A percentile compares a stretch with the other conserved stretches of the same genome.
phyloP scores from a whole-genome alignment of 2,888 invertebrate species.

The Pyrrhia umbra region DNA sequence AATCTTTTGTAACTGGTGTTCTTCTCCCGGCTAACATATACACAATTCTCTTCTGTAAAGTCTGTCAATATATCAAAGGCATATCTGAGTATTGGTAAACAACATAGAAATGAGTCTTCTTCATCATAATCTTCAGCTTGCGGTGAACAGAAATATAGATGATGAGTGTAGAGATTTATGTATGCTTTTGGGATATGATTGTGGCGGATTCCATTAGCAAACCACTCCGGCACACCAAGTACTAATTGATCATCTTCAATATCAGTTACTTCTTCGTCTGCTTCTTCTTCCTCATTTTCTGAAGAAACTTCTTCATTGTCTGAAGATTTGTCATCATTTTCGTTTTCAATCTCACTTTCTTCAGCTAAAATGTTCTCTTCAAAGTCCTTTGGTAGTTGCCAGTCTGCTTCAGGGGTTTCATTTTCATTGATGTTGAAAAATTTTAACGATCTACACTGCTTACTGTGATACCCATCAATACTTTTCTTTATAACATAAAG shows the following conservation, averaged over 20 bases:
- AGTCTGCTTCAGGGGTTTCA: slow-evolving; percentile 41
- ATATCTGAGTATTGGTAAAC: slow-evolving; percentile 91
- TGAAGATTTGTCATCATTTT: slow-evolving; percentile 55
- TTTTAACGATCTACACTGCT: slow-evolving; percentile 90
- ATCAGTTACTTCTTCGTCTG: slow-evolving; percentile 51
- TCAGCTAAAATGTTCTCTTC: slow-evolving; percentile 54
- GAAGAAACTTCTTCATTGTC: slow-evolving; percentile 58
- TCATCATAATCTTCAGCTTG: slow-evolving; percentile 93
- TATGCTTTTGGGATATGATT: slow-evolving; percentile 92
- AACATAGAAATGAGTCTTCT: slow-evolving; percentile 90
- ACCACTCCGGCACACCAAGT: slow-evolving; percentile 90
- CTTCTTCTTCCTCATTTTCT: slow-evolving; percentile 61
- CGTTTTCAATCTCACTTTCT: slow-evolving; percentile 50
- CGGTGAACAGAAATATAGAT: slow-evolving; percentile 91
- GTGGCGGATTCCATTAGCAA: slow-evolving; percentile 90
- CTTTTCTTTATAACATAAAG: slow-evolving; percentile 91
- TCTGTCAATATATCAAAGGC: slow-evolving; percentile 88
- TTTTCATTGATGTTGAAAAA: slow-evolving; percentile 85
- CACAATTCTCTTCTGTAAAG: slow-evolving; percentile 75
- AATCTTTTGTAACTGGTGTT: slow-evolving; percentile 75
- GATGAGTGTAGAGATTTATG: slow-evolving; percentile 92
- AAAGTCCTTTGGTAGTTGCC: slow-evolving; percentile 60
- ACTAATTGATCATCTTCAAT: slow-evolving; percentile 61
- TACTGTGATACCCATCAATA: slow-evolving; percentile 91
- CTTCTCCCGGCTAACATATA: slow-evolving; percentile 81